A percentile compares a stretch with the other conserved stretches of the same genome.
phyloP scores from a whole-genome alignment of 2,797 vertebrate genomes.

The Helostoma temminkii region DNA sequence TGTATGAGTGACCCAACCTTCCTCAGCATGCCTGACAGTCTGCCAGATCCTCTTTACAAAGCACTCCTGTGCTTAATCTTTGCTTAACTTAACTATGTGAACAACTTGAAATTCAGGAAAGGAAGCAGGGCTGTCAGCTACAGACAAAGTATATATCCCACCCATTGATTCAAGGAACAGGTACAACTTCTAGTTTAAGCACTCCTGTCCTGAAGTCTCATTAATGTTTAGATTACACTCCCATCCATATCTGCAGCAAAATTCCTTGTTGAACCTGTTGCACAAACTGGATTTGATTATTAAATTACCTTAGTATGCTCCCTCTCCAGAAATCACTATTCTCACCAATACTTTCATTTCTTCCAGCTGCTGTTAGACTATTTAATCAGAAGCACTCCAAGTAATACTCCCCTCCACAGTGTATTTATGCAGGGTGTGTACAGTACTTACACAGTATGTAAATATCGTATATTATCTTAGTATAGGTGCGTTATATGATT shows the following conservation, averaged over 20 bases:
- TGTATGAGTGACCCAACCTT: constrained; percentile 54
- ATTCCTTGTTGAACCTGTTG: constrained; percentile 4
- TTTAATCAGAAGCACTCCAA: too few species aligned
- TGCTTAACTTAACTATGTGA: constrained; percentile 54
- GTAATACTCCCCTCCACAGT: too few species aligned
- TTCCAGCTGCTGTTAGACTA: too few species aligned
- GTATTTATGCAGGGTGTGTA: too few species aligned
- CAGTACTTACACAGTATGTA: too few species aligned
- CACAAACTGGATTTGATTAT: constrained; percentile 18
- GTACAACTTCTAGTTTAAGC: constrained; percentile 47
- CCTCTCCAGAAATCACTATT: constrained; percentile 22
- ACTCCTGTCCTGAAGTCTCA: constrained; percentile 27
- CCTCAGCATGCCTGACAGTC: constrained; percentile 58
- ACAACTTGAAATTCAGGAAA: constrained; percentile 53
- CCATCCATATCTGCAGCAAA: constrained; percentile 1
- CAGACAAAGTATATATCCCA: constrained; percentile 50
- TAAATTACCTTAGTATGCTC: constrained; percentile 3
- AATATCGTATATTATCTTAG: too few species aligned
- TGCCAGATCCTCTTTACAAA: constrained; percentile 54
- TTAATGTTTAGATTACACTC: constrained; percentile 23
- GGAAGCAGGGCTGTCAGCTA: constrained; percentile 42
- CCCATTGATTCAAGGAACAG: constrained; percentile 42
- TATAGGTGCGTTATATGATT: too few species aligned
- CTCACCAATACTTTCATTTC: too few species aligned
- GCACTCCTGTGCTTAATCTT: constrained; percentile 58